Evolutionary conservation across 2,888 invertebrate genomes (phyloP), one percentile per base, ranked within the genome.

Genomic region (Amphipoea lucens): DNA sequence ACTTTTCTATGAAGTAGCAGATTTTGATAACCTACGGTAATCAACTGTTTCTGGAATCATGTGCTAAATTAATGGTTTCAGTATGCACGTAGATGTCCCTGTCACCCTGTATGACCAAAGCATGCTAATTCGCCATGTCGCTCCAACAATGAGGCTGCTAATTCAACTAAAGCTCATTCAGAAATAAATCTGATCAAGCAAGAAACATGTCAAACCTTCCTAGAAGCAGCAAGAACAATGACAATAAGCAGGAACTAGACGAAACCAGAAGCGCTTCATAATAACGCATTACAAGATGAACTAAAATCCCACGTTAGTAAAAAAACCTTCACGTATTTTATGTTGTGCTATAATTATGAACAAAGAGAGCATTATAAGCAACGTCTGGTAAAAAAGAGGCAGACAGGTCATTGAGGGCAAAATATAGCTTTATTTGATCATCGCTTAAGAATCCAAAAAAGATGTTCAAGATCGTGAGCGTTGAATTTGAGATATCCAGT

Each of bases 221-320:
- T 82, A 71, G 65, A 82, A 45, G 29, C 57, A 72, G 36, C 72
- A 86, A 89, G 74, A 87, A 87, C 78, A 74, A 78, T 76, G 74
- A 89, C 89, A 89, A 89, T 89, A 67, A 85, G 65, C 79, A 89
- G 89, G 89, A 89, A 89, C 89, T 86, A 79, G 48, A 74, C 70
- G 79, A 84, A 90, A 88, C 89, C 89, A 89, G 90, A 89, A 90
- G 83, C 66, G 70, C 74, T 79, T 78, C 67, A 84, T 88, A 88
- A 90, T 76, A 85, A 82, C 74, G 71, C 78, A 72, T 82, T 78
- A 82, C 78, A 85, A 85, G 83, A 85, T 81, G 83, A 76, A 82
- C 82, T 83, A 77, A 83, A 88, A 86, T 89, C 89, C 89, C 89
- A 89, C 90, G 90, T 84, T 80, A 65, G 79, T 78, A 89, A 89